phyloP scores from a whole-genome alignment of 2,113 vertebrate species.

The Sisor rabdophorus region DNA sequence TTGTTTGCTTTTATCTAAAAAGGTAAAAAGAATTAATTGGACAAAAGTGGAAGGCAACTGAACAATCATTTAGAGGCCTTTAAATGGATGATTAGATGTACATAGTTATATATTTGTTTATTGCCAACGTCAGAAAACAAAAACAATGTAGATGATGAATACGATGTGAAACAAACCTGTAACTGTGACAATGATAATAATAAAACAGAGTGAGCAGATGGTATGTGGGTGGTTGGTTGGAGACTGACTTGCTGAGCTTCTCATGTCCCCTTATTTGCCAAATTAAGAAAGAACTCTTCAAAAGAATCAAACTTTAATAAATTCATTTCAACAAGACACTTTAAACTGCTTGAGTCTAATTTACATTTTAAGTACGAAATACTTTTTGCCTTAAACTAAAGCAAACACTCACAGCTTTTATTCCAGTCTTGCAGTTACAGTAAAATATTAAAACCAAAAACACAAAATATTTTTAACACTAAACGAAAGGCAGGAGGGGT shows the following conservation, averaged over 20 bases:
- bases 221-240: slow-evolving; percentile 75
- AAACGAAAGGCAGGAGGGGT: not conserved
- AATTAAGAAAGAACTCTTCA: slow-evolving; percentile 75
- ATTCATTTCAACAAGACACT: slow-evolving; percentile 64
- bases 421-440: not conserved
- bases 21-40: slow-evolving; percentile 99
- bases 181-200: slow-evolving; percentile 72
- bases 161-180: slow-evolving; percentile 58
- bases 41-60: slow-evolving; percentile 97
- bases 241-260: slow-evolving; percentile 68
- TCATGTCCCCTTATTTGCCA: slow-evolving; percentile 69
- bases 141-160: slow-evolving; percentile 51
- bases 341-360: slow-evolving; percentile 65
- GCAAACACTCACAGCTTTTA: slow-evolving; percentile 32
- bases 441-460: too few relatives aligned
- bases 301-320: slow-evolving; percentile 72
- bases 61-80: slow-evolving; percentile 88
- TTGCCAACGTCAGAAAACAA: slow-evolving; percentile 49
- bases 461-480: not conserved
- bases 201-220: slow-evolving; percentile 75
- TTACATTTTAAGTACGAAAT: slow-evolving; percentile 64
- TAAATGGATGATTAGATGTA: slow-evolving; percentile 86
- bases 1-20: slow-evolving; percentile 95
- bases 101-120: slow-evolving; percentile 72
- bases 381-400: slow-evolving; percentile 50